A percentile compares a stretch with the other conserved stretches of the same genome.
Conservation (phyloP, 2,113 vertebrate genomes). For the Suricata suricatta region DNA sequence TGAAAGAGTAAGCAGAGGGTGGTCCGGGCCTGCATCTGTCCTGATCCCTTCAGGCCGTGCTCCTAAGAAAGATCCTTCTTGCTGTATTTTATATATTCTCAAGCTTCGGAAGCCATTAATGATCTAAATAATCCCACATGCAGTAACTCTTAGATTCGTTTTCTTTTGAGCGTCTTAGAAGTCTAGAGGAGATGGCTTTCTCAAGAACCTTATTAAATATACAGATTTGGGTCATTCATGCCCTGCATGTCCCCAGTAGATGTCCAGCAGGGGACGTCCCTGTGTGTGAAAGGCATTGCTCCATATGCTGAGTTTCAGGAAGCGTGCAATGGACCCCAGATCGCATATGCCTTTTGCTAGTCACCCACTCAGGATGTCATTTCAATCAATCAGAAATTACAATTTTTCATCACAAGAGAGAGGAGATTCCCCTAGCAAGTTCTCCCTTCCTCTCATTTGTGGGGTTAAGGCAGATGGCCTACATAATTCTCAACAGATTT, state of each 20-base stretch:
- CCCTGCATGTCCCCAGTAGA: background rate
- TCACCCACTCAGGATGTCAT: slow-evolving; percentile 46
- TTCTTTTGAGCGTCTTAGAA: background rate
- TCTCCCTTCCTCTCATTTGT: background rate
- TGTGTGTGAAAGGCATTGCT: background rate
- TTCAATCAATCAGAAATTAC: slow-evolving; percentile 68
- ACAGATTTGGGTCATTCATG: slow-evolving; percentile 1
- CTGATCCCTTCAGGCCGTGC: background rate
- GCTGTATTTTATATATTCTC: background rate
- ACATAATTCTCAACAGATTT: background rate
- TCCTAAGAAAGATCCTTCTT: background rate
- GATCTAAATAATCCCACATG: background rate
- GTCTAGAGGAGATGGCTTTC: background rate
- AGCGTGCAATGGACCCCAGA: background rate
- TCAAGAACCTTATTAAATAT: background rate
- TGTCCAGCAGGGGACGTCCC: background rate
- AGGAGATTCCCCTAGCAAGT: background rate
- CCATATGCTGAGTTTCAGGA: background rate
- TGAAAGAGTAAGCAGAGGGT: background rate
- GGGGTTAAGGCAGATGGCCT: slow-evolving; percentile 14
- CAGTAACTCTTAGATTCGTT: background rate
- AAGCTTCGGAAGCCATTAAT: background rate
- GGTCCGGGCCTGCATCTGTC: background rate
- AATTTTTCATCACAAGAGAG: slow-evolving; percentile 67
- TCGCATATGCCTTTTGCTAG: background rate